Evolutionary conservation across 2,797 vertebrate genomes (phyloP).

Genomic region (Poecilia picta): DNA sequence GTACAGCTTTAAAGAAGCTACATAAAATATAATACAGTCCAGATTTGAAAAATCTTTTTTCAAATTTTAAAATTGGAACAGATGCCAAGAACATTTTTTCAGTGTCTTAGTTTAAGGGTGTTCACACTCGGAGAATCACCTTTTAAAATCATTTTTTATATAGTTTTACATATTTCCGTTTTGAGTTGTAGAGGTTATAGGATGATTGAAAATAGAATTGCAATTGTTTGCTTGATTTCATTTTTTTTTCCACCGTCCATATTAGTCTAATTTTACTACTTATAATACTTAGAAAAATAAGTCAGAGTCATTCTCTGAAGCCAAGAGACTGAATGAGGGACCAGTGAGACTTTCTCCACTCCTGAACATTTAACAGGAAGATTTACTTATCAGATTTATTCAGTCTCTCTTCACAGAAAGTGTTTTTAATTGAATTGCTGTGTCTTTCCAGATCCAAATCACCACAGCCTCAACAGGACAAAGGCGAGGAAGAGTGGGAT

Average conservation of each 20-base stretch:
- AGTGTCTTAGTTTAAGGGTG: too few relatives aligned
- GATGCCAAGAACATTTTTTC: not conserved
- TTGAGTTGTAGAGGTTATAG: too few relatives aligned
- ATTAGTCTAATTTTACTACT: not conserved
- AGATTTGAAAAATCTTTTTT: not conserved
- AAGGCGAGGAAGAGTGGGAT: slow-evolving; percentile 76
- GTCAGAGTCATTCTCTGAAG: not conserved
- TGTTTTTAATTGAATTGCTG: not conserved
- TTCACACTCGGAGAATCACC: too few relatives aligned
- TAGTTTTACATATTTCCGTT: too few relatives aligned
- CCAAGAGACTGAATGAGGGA: not conserved
- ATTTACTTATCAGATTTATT: not conserved
- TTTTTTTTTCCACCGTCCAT: too few relatives aligned
- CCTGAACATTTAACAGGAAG: not conserved
- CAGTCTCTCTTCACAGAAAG: not conserved
- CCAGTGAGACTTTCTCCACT: not conserved
- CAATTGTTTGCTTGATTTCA: not conserved
- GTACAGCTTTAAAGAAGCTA: not conserved
- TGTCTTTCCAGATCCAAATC: slow-evolving; percentile 84
- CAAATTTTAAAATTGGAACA: not conserved
- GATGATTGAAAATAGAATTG: too few relatives aligned
- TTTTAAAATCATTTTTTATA: too few relatives aligned
- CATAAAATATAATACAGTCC: not conserved
- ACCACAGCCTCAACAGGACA: slow-evolving; percentile 72
- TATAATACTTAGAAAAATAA: not conserved